A percentile compares a stretch with the other conserved stretches of the same genome.
Evolutionary conservation across 2,113 vertebrate species (phyloP).

Genomic region (Odocoileus virginianus): DNA sequence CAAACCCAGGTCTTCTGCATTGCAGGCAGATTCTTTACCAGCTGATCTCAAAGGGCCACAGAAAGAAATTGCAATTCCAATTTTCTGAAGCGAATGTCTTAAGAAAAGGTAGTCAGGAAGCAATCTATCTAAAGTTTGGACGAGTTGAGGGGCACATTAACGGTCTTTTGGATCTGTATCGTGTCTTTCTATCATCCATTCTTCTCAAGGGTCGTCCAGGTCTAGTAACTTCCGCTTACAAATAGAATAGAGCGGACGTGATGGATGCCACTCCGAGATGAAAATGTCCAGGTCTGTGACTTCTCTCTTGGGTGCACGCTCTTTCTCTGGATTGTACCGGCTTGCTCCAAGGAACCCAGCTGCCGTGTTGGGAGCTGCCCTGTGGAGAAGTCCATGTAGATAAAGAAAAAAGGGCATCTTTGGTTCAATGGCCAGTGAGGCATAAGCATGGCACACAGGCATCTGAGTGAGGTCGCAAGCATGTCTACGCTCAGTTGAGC

Average conservation of each 20-base stretch:
- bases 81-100: not conserved
- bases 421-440: not conserved
- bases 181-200: not conserved
- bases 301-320: accelerated
- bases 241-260: accelerated
- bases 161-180: not conserved
- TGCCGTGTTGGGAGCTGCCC: accelerated
- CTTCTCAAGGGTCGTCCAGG: not conserved
- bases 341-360: too few relatives aligned
- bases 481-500: accelerated
- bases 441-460: not conserved
- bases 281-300: too few relatives aligned
- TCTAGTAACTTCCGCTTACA: not conserved
- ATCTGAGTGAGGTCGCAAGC: too few relatives aligned
- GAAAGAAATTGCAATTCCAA: not conserved
- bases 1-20: not conserved
- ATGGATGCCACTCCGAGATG: accelerated
- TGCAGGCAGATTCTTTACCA: not conserved
- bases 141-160: accelerated
- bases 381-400: not conserved
- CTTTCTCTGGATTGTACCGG: not conserved
- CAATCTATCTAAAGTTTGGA: not conserved
- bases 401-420: not conserved
- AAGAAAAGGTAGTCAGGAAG: not conserved
- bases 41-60: not conserved